A percentile compares a stretch with the other conserved stretches of the same genome.
Conservation (phyloP, 2,888 invertebrate genomes). For the Aphelenchoides bicaudatus region DNA sequence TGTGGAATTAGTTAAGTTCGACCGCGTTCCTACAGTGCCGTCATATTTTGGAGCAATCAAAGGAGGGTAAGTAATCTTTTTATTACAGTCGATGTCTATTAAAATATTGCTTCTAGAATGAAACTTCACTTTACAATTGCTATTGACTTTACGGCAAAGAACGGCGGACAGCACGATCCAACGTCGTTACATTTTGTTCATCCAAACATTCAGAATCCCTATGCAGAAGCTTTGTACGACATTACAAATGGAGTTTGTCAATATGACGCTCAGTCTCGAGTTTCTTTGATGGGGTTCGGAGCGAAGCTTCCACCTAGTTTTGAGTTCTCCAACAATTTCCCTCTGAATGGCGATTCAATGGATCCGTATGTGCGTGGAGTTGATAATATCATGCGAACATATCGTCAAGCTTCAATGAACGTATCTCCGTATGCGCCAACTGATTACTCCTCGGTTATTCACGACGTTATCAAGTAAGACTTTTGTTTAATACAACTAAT, state of each 20-base stretch:
- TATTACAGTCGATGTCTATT: neutral
- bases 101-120: conserved; percentile 51
- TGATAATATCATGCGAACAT: conserved; percentile 65
- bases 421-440: conserved; percentile 67
- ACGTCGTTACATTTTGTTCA: conserved; percentile 63
- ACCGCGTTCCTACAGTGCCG: conserved; percentile 32
- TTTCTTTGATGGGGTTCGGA: conserved; percentile 66
- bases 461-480: conserved; percentile 64
- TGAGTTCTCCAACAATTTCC: conserved; percentile 54
- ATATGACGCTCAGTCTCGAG: conserved; percentile 62
- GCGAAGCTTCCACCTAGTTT: conserved; percentile 61
- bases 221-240: conserved; percentile 62
- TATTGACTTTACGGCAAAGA: conserved; percentile 65
- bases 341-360: conserved; percentile 60
- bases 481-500: neutral
- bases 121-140: conserved; percentile 64
- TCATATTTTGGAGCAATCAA: conserved; percentile 41
- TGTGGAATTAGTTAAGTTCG: conserved; percentile 39
- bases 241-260: conserved; percentile 18
- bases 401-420: conserved; percentile 64
- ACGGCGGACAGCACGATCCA: conserved; percentile 62
- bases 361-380: conserved; percentile 66
- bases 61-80: conserved; percentile 32
- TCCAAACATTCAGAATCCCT: conserved; percentile 63
- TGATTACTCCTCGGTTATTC: conserved; percentile 68